A percentile compares a stretch with the other conserved stretches of the same genome.
These are phyloP conservation scores for Amiota minor DNA, from an alignment of 2,888 invertebrate species.

Conservation along the genomic window DNA sequence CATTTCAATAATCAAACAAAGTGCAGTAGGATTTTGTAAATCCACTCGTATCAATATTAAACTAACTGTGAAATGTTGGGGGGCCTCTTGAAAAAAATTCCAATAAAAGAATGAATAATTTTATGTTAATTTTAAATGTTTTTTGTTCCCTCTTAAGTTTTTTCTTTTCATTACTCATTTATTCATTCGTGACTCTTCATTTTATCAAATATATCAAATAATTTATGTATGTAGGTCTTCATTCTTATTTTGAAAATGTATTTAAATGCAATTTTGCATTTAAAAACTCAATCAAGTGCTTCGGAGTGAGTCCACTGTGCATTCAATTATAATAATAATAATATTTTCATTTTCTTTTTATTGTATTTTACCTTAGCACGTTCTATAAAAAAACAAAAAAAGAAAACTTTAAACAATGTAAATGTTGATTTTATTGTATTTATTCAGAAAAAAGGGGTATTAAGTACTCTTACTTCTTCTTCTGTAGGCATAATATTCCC, in stretches of 20 bases:
- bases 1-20: no score
- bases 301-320: not conserved
- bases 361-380: constrained; percentile 10
- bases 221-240: not conserved
- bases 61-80: no score
- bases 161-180: not conserved
- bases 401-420: not conserved
- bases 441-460: not conserved
- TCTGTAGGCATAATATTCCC: not conserved
- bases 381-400: constrained; percentile 6
- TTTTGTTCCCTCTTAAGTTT: not conserved
- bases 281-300: constrained; percentile 33
- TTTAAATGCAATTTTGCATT: constrained; percentile 18
- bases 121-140: constrained; percentile 24
- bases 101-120: not conserved
- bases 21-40: no score
- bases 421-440: not conserved
- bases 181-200: not conserved
- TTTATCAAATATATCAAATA: not conserved
- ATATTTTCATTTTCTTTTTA: not conserved
- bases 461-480: constrained; percentile 2
- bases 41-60: no score
- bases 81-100: no score
- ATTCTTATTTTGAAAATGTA: not conserved
- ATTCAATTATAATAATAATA: not conserved